Base-by-base conservation (phyloP, 2,113 vertebrate species). In the Trematocara unimaculatum region DNA sequence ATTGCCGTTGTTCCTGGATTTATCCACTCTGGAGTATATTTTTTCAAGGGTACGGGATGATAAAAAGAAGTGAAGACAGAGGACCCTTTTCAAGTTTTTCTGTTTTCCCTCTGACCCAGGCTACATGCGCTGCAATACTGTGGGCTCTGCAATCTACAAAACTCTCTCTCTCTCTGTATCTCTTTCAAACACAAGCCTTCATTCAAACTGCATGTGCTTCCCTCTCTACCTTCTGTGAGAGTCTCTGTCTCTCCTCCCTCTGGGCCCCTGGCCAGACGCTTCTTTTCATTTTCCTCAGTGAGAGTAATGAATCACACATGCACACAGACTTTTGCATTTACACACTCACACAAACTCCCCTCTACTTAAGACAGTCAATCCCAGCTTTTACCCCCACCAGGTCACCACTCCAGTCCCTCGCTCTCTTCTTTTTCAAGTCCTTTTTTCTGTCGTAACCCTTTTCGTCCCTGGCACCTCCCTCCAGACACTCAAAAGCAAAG, bases 251-350 rank as follows among this genome's bases (percentile, higher is more conserved):
- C 91, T 82, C 83, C 89, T 91, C 91, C 88, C 88, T 88, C 84
- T 89, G 92, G 94, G 95, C 93, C 91, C 70, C 82, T 83, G 91
- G 93, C 94, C 94, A 95, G 93, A 93, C 89, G 86, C 90, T 94
- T 94, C 94, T 94, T 95, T 95, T 95, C 91, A 95, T 95, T 96
- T 95, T 94, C 90, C 93, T 93, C 91, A 90, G 88, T 84, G 81
- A 94, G 89, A 93, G 93, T 95, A 95, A 96, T 96, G 93, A 94
- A 95, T 96, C 93, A 93, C 94, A 96, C 94, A 95, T 94, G 93
- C 90, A 80, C 87, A 85, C 90, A 88, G 91, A 92, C 93, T 90
- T 93, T 90, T 89, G 88, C 94, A 95, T 94, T 91, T 93, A 93
- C 92, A 94, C 93, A 92, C 91, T 93, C 84, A 11, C 78, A 87